Evolutionary conservation across 1,140 invertebrate genomes (phyloP).

Genomic region (Helicorthomorpha holstii): DNA sequence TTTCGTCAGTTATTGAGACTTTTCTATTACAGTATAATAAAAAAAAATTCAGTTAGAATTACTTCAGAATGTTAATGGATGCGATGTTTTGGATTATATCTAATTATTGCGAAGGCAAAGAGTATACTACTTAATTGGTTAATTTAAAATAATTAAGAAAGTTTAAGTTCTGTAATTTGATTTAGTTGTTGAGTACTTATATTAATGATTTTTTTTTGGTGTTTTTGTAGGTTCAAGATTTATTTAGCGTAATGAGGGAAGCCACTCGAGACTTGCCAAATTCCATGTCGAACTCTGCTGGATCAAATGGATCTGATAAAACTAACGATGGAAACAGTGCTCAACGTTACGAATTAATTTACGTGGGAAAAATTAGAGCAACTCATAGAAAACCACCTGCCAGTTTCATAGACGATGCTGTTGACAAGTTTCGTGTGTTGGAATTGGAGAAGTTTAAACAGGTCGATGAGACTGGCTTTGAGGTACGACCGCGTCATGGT

Average conservation of each 20-base stretch:
- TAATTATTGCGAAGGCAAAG: too few species aligned
- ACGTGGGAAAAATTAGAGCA: slow-evolving; percentile 71
- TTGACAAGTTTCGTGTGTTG: slow-evolving; percentile 61
- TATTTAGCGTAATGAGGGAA: slow-evolving; percentile 25
- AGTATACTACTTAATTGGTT: too few species aligned
- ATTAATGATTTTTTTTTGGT: background rate
- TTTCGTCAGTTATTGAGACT: too few species aligned
- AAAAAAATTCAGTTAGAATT: too few species aligned
- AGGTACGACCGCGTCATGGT: slow-evolving; percentile 16
- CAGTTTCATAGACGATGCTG: slow-evolving; percentile 73
- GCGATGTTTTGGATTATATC: too few species aligned
- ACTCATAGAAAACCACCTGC: slow-evolving; percentile 68
- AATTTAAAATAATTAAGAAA: background rate
- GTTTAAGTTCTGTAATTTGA: background rate
- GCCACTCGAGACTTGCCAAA: slow-evolving; percentile 18
- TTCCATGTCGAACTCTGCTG: slow-evolving; percentile 2
- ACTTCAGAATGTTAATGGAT: too few species aligned
- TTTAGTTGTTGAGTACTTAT: background rate
- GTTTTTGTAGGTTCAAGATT: slow-evolving; percentile 22
- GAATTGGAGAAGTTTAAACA: slow-evolving; percentile 43
- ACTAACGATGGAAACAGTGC: slow-evolving; percentile 14
- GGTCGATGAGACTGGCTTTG: slow-evolving; percentile 2
- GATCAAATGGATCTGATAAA: slow-evolving; percentile 16
- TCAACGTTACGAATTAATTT: slow-evolving; percentile 47
- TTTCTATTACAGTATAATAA: too few species aligned